These are phyloP conservation scores for Porites rus DNA, from an alignment of 92 coral and sea anemone genomes.

Conservation along the genomic window DNA sequence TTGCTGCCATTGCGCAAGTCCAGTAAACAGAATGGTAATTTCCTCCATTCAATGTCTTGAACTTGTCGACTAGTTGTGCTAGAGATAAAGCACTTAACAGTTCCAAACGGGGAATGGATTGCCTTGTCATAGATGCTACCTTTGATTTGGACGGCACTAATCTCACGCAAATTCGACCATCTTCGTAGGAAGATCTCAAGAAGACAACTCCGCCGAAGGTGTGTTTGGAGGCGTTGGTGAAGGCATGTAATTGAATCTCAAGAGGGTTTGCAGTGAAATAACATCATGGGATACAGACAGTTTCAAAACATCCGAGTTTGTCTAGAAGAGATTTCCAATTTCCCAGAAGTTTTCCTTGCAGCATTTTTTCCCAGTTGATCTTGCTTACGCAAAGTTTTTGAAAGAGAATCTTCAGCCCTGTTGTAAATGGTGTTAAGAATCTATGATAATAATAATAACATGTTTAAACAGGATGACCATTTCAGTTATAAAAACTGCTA, in stretches of 20 bases:
- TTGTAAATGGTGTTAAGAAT: slow-evolving; percentile 47
- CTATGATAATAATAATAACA: too few species aligned
- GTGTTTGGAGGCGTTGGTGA: not conserved
- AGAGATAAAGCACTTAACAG: slow-evolving; percentile 45
- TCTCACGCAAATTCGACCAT: too few species aligned
- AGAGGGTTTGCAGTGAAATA: not conserved
- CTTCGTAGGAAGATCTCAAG: too few species aligned
- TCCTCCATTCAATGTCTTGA: too few species aligned
- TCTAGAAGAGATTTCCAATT: slow-evolving; percentile 50
- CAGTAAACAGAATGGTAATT: too few species aligned
- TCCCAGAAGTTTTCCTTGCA: slow-evolving; percentile 35
- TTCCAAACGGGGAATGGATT: slow-evolving; percentile 73
- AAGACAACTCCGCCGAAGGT: too few species aligned
- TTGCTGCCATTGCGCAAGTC: too few species aligned
- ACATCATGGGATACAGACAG: not conserved
- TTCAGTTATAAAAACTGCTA: too few species aligned
- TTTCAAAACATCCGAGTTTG: not conserved
- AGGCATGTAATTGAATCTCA: slow-evolving; percentile 2
- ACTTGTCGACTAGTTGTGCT: too few species aligned
- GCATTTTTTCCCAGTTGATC: slow-evolving; percentile 69
- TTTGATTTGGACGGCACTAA: slow-evolving; percentile 69
- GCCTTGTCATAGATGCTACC: slow-evolving; percentile 69
- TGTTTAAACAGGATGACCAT: too few species aligned
- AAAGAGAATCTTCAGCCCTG: slow-evolving; percentile 61
- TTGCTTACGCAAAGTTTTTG: slow-evolving; percentile 69